These are phyloP conservation scores for Drosophila jambulina DNA, from an alignment of 1,140 invertebrate species.

Conservation along the genomic window DNA sequence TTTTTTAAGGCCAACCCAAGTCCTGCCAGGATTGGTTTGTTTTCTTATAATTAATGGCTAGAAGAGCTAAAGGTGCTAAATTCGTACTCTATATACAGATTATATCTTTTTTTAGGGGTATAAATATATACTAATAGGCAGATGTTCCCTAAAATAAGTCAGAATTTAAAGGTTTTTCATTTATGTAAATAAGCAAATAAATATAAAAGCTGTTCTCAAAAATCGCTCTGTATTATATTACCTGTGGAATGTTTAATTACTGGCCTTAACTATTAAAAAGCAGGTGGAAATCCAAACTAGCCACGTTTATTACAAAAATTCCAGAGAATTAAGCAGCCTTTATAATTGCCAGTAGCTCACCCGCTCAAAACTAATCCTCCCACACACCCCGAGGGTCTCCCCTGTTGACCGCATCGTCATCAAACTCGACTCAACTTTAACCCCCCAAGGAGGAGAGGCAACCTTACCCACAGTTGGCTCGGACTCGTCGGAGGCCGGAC, in stretches of 20 bases:
- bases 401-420: slow-evolving; percentile 42
- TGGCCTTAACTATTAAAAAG: slow-evolving; percentile 14
- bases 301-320: slow-evolving; percentile 1
- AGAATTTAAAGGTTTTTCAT: neutral
- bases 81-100: neutral
- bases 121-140: neutral
- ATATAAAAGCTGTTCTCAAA: neutral
- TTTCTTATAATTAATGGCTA: slow-evolving; percentile 8
- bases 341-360: neutral
- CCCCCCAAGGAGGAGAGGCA: slow-evolving; percentile 15
- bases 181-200: neutral
- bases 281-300: slow-evolving; percentile 12
- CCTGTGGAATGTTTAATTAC: slow-evolving; percentile 4
- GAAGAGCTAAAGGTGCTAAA: neutral
- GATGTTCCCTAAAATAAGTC: neutral
- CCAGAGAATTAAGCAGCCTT: slow-evolving; percentile 14
- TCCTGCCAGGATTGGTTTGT: neutral
- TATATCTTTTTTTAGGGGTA: neutral
- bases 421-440: slow-evolving; percentile 40
- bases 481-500: slow-evolving; percentile 73
- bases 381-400: neutral
- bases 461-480: slow-evolving; percentile 75
- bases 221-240: neutral
- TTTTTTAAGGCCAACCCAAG: neutral
- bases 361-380: slow-evolving; percentile 2